Evolutionary conservation across 2,888 invertebrate genomes (phyloP), one percentile per base, ranked within the genome.

Genomic region (Chironomus riparius): DNA sequence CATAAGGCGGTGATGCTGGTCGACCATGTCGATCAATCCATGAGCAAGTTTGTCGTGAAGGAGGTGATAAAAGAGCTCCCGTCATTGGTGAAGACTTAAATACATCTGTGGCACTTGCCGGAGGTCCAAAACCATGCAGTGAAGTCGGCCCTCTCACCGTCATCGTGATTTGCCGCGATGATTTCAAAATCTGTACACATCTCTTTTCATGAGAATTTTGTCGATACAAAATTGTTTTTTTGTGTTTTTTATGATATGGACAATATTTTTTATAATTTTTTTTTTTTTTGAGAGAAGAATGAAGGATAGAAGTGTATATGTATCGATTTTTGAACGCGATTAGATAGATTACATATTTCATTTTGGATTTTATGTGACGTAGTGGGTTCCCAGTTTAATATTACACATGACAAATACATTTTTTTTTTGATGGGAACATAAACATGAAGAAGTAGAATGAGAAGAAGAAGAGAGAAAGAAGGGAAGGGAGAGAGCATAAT

Each of bases 21-120:
- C 95, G 87, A 4, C 96, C 96, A 81, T 93, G 92, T 77, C 94
- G 88, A 85, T 97, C 95, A 89, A 96, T 94, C 97, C 97, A 97
- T 77, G 94, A 93, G 85, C 95, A 97, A 73, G 93, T 92, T 80
- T 94, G 94, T 76, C 92, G 82, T 80, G 83, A 84, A 79, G 84
- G 84, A 78, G 83, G 79, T 47, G 83, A 80, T 7, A 83, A 81
- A 62, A 78, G 76, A 68, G 80, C 78, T 18, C 79, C 79, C 61
- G 77, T 69, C 76, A 77, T 70, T 68, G 76, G 71, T 71, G 78
- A 76, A 50, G 77, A 76, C 70, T 77, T 78, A 82, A 81, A 78
- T 81, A 79, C 77, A 82, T 81, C 78, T 83, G 81, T 73, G 74
- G 77, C 22, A 76, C 78, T 80, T 21, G 83, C 82, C 78, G 83